Conservation (phyloP, 2,113 vertebrate species). For the Sula dactylatra region DNA sequence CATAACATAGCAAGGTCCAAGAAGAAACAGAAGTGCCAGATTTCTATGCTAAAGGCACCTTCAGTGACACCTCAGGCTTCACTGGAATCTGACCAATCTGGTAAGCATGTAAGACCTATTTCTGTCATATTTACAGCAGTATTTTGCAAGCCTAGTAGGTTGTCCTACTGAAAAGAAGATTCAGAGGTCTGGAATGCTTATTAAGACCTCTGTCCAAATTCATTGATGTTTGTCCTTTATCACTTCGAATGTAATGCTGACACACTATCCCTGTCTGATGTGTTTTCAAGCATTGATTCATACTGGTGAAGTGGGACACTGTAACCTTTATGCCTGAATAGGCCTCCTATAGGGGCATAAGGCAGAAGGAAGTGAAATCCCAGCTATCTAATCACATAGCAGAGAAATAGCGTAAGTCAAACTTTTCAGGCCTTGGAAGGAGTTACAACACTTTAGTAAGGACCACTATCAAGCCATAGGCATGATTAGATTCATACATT, state of each 20-base stretch:
- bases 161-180: neutral
- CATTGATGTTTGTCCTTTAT: neutral
- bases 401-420: neutral
- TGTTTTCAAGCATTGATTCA: neutral
- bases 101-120: neutral
- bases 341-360: neutral
- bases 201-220: neutral
- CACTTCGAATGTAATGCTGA: neutral
- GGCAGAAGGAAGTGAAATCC: slow-evolving; percentile 5
- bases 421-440: neutral
- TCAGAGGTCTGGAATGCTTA: neutral
- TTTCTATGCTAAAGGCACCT: neutral
- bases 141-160: neutral
- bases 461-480: neutral
- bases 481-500: neutral
- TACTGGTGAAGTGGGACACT: neutral
- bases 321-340: neutral
- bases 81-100: neutral
- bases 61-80: neutral
- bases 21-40: neutral
- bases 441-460: neutral
- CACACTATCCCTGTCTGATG: neutral
- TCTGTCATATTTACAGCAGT: neutral
- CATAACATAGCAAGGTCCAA: neutral
- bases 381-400: neutral